Percentiles rank a stretch among this genome's conserved stretches.
These are phyloP conservation scores for Brachystomella parvula DNA, from an alignment of 1,140 invertebrate species.

Conservation along the genomic window DNA sequence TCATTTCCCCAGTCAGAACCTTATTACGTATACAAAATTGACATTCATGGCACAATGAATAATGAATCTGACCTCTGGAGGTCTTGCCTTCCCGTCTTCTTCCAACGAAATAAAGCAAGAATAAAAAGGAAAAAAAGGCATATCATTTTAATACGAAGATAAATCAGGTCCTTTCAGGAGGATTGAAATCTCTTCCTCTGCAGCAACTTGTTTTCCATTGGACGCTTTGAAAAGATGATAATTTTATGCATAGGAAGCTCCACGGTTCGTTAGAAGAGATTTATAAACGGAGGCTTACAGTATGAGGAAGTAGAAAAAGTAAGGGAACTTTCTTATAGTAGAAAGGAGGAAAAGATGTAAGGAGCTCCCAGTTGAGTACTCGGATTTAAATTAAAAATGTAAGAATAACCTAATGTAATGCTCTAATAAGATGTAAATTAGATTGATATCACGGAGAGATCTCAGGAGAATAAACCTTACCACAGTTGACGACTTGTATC, in stretches of 20 bases:
- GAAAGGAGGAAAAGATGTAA: neutral
- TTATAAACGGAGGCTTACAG: neutral
- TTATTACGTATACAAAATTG: too few species aligned
- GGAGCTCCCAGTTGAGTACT: neutral
- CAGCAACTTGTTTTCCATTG: neutral
- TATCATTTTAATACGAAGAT: too few species aligned
- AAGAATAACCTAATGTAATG: neutral
- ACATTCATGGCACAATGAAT: slow-evolving; percentile 8
- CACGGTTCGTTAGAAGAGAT: neutral
- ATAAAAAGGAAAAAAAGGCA: too few species aligned
- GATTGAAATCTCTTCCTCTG: neutral
- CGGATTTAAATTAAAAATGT: neutral
- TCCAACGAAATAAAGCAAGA: too few species aligned
- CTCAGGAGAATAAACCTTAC: too few species aligned
- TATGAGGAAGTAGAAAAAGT: neutral
- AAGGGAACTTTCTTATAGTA: neutral
- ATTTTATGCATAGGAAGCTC: slow-evolving; percentile 10
- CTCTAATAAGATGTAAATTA: neutral
- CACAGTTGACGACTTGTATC: too few species aligned
- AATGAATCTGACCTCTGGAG: too few species aligned
- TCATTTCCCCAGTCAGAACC: neutral
- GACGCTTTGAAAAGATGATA: neutral
- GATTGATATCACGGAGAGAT: too few species aligned
- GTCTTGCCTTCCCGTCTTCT: too few species aligned
- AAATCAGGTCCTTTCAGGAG: slow-evolving; percentile 5